Evolutionary conservation across 2,797 vertebrate species (phyloP).

Genomic region (Lepus townsendii): DNA sequence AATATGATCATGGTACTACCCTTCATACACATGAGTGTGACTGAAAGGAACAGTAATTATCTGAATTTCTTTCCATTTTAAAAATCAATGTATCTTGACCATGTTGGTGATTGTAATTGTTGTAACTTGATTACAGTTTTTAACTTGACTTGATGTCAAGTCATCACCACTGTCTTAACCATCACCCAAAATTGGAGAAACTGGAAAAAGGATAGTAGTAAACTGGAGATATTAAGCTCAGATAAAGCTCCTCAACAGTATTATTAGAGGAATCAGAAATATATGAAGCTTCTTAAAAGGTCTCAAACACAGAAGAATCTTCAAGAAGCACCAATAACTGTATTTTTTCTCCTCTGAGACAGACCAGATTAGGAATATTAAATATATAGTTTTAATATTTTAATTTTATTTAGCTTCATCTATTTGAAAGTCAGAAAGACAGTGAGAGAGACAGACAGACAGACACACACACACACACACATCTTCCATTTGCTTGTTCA

Average conservation of each 20-base stretch:
- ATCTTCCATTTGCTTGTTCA: too few relatives aligned
- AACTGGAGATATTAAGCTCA: conserved; percentile 49
- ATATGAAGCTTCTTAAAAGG: conserved; percentile 30
- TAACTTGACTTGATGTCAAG: conserved; percentile 17
- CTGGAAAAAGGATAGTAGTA: not conserved
- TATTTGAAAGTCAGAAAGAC: too few relatives aligned
- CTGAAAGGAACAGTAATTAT: conserved; percentile 58
- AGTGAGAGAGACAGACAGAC: too few relatives aligned
- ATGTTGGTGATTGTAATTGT: conserved; percentile 56
- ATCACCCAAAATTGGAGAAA: conserved; percentile 43
- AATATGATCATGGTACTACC: conserved; percentile 14
- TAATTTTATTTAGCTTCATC: too few relatives aligned
- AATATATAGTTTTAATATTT: too few relatives aligned
- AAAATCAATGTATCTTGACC: conserved; percentile 47
- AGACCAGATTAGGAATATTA: not conserved
- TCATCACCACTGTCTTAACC: conserved; percentile 43
- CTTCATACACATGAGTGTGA: conserved; percentile 47
- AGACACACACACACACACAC: too few relatives aligned
- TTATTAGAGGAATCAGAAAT: conserved; percentile 55
- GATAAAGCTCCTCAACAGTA: conserved; percentile 6
- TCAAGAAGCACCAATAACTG: not conserved
- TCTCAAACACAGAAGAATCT: conserved; percentile 35
- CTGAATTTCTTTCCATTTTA: conserved; percentile 53
- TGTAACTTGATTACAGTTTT: conserved; percentile 57
- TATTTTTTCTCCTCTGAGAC: not conserved